These are phyloP conservation scores for Poecile atricapillus DNA, from an alignment of 2,113 vertebrate genomes.

Conservation along the genomic window DNA sequence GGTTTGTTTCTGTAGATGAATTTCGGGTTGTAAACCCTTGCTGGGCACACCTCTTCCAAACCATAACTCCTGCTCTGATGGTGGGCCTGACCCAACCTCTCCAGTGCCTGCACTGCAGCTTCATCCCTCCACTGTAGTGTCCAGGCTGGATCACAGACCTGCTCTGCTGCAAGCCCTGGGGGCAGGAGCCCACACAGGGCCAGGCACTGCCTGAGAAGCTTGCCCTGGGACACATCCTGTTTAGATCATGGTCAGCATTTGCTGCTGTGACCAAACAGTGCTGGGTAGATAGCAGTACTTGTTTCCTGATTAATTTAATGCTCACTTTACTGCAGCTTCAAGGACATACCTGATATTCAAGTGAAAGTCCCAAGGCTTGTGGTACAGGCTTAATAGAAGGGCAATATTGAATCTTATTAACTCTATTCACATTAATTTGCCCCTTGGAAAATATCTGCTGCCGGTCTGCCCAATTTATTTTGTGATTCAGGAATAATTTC, in stretches of 20 bases:
- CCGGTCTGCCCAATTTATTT: neutral
- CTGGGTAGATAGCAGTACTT: neutral
- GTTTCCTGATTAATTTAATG: neutral
- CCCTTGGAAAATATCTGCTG: neutral
- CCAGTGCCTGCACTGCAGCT: neutral
- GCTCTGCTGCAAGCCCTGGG: neutral
- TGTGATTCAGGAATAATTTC: neutral
- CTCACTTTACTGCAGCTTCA: fast-evolving
- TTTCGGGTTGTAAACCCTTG: neutral
- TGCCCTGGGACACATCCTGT: fast-evolving
- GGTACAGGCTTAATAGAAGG: neutral
- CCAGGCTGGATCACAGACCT: neutral
- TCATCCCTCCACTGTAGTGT: fast-evolving
- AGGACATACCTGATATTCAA: neutral
- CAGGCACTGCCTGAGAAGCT: neutral
- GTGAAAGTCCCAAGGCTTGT: neutral
- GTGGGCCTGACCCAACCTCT: neutral
- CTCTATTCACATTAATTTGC: neutral
- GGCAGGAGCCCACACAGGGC: neutral
- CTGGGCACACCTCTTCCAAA: neutral
- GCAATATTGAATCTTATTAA: neutral
- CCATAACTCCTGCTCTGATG: neutral
- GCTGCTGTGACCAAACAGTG: neutral
- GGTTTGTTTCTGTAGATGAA: neutral
- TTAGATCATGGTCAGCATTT: neutral